phyloP scores from a whole-genome alignment of 2,888 invertebrate genomes.

The Anodontia alba region DNA sequence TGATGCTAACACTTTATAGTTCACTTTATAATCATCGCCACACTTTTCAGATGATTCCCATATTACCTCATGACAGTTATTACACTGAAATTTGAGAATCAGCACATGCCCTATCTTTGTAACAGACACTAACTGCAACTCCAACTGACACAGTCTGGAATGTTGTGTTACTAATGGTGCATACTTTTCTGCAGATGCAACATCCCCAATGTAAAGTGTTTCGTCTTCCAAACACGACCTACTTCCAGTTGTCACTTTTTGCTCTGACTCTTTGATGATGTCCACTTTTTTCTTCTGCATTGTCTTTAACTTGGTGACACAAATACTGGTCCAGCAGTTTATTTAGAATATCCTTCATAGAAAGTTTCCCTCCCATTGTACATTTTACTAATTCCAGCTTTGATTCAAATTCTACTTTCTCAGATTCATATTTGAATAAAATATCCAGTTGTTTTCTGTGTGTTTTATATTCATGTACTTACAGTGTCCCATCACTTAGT shows the following conservation, averaged over 20 bases:
- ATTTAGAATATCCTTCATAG: background rate
- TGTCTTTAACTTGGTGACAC: too few relatives aligned
- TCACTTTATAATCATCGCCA: slow-evolving; percentile 22
- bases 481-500: background rate
- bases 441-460: background rate
- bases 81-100: background rate
- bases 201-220: background rate
- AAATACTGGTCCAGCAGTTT: background rate
- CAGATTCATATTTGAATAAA: too few relatives aligned
- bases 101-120: slow-evolving; percentile 14
- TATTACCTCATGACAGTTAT: background rate
- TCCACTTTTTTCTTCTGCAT: background rate
- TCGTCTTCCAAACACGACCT: background rate
- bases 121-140: too few relatives aligned
- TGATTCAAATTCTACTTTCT: background rate
- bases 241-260: background rate
- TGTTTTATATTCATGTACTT: background rate
- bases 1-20: background rate
- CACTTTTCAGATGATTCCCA: slow-evolving; percentile 15
- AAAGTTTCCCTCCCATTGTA: background rate
- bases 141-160: too few relatives aligned
- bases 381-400: background rate
- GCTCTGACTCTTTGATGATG: too few relatives aligned
- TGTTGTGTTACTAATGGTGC: too few relatives aligned
- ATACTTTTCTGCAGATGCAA: background rate